Conservation (phyloP, 2,797 vertebrate species). For the Esox lucius region DNA sequence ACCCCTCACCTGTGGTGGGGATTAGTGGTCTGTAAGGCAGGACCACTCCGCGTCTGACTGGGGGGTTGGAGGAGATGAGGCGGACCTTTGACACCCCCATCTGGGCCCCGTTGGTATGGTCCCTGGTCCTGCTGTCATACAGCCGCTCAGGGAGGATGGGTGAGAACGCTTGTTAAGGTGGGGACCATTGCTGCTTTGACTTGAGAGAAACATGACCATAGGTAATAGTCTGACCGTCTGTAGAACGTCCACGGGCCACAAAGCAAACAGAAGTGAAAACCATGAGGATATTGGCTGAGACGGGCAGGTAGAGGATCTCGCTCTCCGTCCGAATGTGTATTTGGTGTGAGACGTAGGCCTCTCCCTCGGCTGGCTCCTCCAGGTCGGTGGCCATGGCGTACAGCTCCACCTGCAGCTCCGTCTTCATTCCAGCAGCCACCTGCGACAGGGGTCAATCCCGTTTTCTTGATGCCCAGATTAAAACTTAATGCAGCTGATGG, state of each 20-base stretch:
- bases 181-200: slow-evolving; percentile 7
- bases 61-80: slow-evolving; percentile 48
- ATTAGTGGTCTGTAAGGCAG: slow-evolving; percentile 35
- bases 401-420: slow-evolving; percentile 80
- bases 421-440: slow-evolving; percentile 87
- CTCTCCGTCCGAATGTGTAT: slow-evolving; percentile 83
- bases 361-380: slow-evolving; percentile 34
- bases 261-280: not conserved
- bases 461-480: too few species aligned
- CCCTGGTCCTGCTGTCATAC: slow-evolving; percentile 61
- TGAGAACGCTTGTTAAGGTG: slow-evolving; percentile 74
- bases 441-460: slow-evolving; percentile 42
- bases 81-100: slow-evolving; percentile 52
- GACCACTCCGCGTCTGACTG: slow-evolving; percentile 33
- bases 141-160: slow-evolving; percentile 69
- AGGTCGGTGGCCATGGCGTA: slow-evolving; percentile 68
- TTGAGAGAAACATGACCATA: not conserved
- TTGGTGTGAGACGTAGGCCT: slow-evolving; percentile 63
- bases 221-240: too few species aligned
- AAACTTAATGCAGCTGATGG: too few species aligned
- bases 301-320: slow-evolving; percentile 81
- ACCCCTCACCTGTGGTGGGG: slow-evolving; percentile 25
- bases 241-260: too few species aligned
- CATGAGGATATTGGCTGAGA: slow-evolving; percentile 90
- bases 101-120: slow-evolving; percentile 36